Evolutionary conservation across 92 coral and sea anemone species (phyloP).

Genomic region (Palythoa heliodiscus): DNA sequence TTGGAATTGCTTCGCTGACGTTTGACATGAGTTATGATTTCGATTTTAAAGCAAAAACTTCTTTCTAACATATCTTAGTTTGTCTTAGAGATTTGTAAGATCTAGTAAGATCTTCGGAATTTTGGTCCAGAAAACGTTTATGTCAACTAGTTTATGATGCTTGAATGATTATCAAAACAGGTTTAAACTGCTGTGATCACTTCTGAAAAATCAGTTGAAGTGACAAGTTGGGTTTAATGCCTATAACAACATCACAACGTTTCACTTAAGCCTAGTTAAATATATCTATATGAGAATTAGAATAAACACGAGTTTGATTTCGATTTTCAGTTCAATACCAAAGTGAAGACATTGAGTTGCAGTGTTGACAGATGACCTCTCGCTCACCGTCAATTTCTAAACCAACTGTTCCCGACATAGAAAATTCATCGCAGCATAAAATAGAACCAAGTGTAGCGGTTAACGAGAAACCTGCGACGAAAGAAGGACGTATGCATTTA

Average conservation of each 20-base stretch:
- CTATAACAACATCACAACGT: constrained; percentile 10
- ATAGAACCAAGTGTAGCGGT: background rate
- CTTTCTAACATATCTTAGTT: constrained; percentile 3
- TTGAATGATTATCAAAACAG: constrained; percentile 30
- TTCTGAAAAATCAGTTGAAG: background rate
- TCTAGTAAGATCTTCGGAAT: background rate
- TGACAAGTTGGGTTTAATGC: constrained; percentile 20
- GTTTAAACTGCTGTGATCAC: background rate
- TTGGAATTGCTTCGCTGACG: background rate
- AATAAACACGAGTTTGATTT: background rate
- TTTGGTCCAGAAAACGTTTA: background rate
- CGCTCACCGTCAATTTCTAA: background rate
- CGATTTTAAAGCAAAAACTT: background rate
- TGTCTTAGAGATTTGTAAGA: constrained; percentile 4
- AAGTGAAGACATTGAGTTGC: background rate
- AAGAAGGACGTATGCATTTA: background rate
- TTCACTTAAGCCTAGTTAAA: background rate
- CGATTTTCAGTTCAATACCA: background rate
- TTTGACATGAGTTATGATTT: background rate
- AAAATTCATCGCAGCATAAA: background rate
- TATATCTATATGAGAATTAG: background rate
- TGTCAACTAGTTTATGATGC: background rate
- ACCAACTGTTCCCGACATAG: background rate
- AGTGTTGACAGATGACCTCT: background rate
- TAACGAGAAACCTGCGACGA: constrained; percentile 11